These are phyloP conservation scores for Spilogale gracilis DNA, from an alignment of 2,113 vertebrate genomes.

Conservation along the genomic window DNA sequence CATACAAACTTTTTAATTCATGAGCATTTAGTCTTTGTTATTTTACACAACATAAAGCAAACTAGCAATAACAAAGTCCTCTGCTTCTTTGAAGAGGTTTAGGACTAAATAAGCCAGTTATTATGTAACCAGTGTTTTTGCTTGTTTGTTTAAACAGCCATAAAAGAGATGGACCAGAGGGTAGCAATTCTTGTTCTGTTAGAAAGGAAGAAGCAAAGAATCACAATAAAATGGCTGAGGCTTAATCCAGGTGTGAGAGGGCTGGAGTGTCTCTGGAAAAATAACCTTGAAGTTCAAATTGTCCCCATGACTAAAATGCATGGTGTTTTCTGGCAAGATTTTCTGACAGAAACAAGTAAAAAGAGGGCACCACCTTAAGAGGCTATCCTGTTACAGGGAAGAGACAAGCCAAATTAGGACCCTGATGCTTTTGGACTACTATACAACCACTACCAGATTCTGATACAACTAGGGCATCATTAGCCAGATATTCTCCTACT, in stretches of 20 bases:
- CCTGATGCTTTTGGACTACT: background rate
- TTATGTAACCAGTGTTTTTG: background rate
- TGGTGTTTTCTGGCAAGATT: background rate
- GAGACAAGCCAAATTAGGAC: background rate
- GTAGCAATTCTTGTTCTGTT: background rate
- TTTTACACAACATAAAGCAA: background rate
- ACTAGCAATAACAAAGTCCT: background rate
- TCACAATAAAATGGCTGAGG: background rate
- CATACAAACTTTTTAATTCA: background rate
- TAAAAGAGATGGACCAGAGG: background rate
- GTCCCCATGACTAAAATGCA: background rate
- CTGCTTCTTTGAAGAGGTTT: background rate
- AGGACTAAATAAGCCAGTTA: background rate
- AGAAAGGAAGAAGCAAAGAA: background rate
- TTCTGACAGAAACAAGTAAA: background rate
- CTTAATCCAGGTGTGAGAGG: background rate
- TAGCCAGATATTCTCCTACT: background rate
- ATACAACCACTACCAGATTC: background rate
- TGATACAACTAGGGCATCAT: background rate
- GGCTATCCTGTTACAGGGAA: background rate
- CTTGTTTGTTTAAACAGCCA: background rate
- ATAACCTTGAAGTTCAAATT: background rate
- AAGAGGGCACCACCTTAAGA: background rate
- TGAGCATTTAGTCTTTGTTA: background rate
- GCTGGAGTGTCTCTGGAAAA: background rate